Evolutionary conservation across 2,797 vertebrate genomes (phyloP).

Genomic region (Cynopterus sphinx): DNA sequence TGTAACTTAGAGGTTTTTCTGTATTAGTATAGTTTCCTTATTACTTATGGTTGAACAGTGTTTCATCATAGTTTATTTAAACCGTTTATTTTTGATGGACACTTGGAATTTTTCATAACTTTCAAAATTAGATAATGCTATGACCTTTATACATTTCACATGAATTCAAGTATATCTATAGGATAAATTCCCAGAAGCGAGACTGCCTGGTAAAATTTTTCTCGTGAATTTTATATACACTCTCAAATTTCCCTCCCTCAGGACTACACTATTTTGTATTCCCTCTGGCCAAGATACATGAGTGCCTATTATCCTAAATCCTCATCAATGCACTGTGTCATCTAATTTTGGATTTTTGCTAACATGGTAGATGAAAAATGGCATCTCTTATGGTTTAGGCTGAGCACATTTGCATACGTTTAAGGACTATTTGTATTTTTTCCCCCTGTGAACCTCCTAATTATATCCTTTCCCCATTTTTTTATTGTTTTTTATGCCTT

Average conservation of each 20-base stretch:
- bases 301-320: background rate
- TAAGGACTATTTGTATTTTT: background rate
- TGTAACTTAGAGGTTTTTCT: background rate
- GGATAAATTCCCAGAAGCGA: background rate
- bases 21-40: background rate
- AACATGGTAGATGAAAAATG: background rate
- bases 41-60: background rate
- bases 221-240: background rate
- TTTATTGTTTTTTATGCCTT: background rate
- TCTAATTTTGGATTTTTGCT: background rate
- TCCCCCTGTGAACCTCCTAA: background rate
- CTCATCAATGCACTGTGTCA: background rate
- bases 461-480: background rate
- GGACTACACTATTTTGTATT: background rate
- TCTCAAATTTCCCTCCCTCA: background rate
- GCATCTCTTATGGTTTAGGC: background rate
- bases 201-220: background rate
- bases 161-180: background rate
- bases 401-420: background rate
- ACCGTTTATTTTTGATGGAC: background rate
- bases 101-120: background rate
- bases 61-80: constrained; percentile 15
- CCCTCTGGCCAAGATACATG: background rate
- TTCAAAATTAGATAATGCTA: background rate
- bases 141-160: background rate